A percentile compares a stretch with the other conserved stretches of the same genome.
Evolutionary conservation across 2,888 invertebrate genomes (phyloP).

Genomic region (Lasioglossum calceatum): DNA sequence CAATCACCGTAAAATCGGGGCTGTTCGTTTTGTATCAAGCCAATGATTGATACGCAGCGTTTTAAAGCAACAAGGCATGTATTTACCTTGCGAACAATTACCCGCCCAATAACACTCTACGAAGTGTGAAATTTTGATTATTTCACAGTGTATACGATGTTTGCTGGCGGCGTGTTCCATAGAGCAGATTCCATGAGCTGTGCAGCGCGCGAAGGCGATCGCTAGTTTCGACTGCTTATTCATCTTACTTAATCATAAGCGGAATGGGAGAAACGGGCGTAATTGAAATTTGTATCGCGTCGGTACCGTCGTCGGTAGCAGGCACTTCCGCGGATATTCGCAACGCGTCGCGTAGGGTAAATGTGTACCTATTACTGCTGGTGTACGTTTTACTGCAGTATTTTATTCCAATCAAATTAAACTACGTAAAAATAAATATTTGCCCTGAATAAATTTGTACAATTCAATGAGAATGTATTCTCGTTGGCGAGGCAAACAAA

Average conservation of each 20-base stretch:
- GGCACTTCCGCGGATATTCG: conserved; percentile 34
- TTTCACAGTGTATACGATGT: neutral
- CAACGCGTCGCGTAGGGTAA: neutral
- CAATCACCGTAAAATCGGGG: neutral
- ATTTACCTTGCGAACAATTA: neutral
- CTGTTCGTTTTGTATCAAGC: neutral
- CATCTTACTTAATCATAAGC: conserved; percentile 55
- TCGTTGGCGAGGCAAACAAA: too few relatives aligned
- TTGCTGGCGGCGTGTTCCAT: neutral
- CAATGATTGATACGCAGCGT: neutral
- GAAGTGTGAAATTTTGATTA: neutral
- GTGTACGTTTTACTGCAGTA: too few relatives aligned
- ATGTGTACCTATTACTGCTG: too few relatives aligned
- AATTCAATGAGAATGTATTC: too few relatives aligned
- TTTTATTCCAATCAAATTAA: too few relatives aligned
- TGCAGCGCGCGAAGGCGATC: neutral
- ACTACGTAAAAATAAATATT: too few relatives aligned
- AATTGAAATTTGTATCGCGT: conserved; percentile 56
- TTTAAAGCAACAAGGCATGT: neutral
- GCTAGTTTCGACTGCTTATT: conserved; percentile 31
- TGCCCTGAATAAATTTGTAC: too few relatives aligned
- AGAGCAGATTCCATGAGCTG: neutral
- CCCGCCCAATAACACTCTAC: neutral
- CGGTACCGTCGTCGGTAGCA: neutral
- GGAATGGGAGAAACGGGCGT: conserved; percentile 39